Conservation (phyloP, 2,888 invertebrate species). For the Heteropelma amictum region DNA sequence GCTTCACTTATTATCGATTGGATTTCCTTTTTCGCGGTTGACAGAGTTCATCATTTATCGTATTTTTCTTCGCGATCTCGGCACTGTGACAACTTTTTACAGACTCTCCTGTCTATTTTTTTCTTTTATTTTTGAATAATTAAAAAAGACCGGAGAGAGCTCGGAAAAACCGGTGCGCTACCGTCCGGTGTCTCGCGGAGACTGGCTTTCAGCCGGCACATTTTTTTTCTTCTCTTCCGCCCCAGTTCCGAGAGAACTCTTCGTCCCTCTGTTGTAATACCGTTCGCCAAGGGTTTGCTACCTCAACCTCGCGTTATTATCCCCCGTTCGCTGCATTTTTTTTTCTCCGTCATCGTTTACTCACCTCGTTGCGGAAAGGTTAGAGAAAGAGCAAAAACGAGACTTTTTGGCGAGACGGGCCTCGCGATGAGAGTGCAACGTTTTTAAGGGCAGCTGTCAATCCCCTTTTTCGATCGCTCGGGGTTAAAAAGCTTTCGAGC, state of each 20-base stretch:
- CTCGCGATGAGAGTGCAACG: conserved; percentile 31
- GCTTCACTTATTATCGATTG: too few species aligned
- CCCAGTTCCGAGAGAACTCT: conserved; percentile 23
- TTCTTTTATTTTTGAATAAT: too few species aligned
- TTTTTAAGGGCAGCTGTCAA: conserved; percentile 52
- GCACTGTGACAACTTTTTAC: too few species aligned
- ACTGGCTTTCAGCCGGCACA: conserved; percentile 39
- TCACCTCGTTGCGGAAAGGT: conserved; percentile 35
- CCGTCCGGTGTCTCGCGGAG: conserved; percentile 18
- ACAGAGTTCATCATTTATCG: too few species aligned
- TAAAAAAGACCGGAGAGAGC: too few species aligned
- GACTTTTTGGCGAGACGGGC: background rate
- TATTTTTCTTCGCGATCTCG: too few species aligned
- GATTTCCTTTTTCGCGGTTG: too few species aligned
- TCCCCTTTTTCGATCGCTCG: conserved; percentile 13
- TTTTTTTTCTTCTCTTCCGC: conserved; percentile 22
- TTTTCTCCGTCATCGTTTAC: conserved; percentile 10
- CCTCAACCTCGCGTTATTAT: background rate
- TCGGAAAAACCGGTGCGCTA: conserved; percentile 13
- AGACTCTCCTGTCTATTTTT: too few species aligned
- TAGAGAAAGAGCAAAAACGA: conserved; percentile 20
- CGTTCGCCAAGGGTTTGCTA: conserved; percentile 11
- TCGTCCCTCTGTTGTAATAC: conserved; percentile 11
- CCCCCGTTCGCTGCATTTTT: too few species aligned
- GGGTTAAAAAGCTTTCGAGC: background rate